Conservation (phyloP, 2,113 vertebrate species). For the Emydocephalus ijimae region DNA sequence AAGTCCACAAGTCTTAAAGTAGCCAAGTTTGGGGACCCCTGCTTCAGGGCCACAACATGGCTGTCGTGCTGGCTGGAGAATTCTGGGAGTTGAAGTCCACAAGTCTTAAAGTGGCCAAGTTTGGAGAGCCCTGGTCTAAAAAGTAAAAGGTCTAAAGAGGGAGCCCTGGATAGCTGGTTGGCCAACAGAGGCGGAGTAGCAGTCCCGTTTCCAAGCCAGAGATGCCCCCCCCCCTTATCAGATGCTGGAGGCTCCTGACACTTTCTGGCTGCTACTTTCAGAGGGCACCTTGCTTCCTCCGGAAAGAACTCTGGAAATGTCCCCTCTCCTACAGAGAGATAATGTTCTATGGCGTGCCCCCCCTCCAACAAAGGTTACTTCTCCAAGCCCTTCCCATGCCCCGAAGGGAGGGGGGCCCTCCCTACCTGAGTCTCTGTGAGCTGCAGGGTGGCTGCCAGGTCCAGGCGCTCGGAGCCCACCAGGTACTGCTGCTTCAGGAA, state of each 20-base stretch:
- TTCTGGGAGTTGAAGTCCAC: too few species aligned
- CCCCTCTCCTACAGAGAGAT: background rate
- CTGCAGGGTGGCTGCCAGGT: constrained; percentile 70
- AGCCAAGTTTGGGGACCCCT: too few species aligned
- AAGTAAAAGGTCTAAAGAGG: background rate
- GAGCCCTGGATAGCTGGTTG: background rate
- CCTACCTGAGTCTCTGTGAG: constrained; percentile 68
- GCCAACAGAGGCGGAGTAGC: background rate
- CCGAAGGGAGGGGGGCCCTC: background rate
- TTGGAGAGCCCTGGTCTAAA: background rate
- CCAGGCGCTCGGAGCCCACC: constrained; percentile 73
- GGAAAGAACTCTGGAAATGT: background rate
- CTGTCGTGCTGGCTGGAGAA: too few species aligned
- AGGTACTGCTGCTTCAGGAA: constrained; percentile 78
- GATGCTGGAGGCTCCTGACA: background rate
- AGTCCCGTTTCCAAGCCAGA: too few species aligned
- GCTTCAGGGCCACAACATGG: too few species aligned
- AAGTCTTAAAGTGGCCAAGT: too few species aligned
- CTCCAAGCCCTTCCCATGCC: too few species aligned
- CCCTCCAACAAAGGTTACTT: too few species aligned
- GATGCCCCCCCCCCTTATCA: too few species aligned
- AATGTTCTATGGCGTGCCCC: accelerated
- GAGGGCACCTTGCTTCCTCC: background rate
- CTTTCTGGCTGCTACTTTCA: background rate
- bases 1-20: too few species aligned